phyloP scores from a whole-genome alignment of 1,140 invertebrate species.

The Rhynchophorus ferrugineus region DNA sequence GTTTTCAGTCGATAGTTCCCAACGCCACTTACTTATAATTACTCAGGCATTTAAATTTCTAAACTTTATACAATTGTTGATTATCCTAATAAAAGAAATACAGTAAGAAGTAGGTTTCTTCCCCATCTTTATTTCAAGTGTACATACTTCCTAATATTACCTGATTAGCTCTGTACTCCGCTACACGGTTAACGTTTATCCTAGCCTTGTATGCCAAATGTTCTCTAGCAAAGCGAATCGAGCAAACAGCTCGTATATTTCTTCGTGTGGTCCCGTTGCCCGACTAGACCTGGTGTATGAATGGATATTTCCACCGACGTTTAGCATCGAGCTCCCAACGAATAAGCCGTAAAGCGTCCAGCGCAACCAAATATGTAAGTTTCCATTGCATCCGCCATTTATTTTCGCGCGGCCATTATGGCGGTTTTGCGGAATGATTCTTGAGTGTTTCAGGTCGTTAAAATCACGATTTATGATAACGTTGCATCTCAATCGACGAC shows the following conservation, averaged over 20 bases:
- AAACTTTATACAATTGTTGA: too few species aligned
- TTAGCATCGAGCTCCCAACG: slow-evolving; percentile 26
- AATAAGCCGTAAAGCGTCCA: slow-evolving; percentile 30
- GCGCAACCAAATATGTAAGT: slow-evolving; percentile 4
- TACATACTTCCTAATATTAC: too few species aligned
- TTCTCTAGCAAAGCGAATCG: slow-evolving; percentile 20
- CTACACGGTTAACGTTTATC: too few species aligned
- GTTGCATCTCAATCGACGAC: not conserved
- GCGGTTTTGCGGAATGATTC: not conserved
- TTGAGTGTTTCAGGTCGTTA: not conserved
- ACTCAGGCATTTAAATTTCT: too few species aligned
- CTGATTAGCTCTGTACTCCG: too few species aligned
- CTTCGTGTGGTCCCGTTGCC: slow-evolving; percentile 15
- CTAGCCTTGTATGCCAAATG: not conserved
- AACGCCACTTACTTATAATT: too few species aligned
- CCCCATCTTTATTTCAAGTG: too few species aligned
- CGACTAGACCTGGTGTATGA: slow-evolving; percentile 27
- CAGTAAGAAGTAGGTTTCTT: too few species aligned
- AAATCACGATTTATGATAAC: not conserved
- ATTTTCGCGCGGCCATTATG: slow-evolving; percentile 1
- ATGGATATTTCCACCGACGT: slow-evolving; percentile 32
- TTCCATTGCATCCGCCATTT: slow-evolving; percentile 1
- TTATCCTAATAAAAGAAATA: too few species aligned
- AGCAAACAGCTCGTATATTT: slow-evolving; percentile 22
- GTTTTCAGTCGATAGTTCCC: too few species aligned